Conservation (phyloP, 2,113 vertebrate genomes). For the Neogobius melanostomus region DNA sequence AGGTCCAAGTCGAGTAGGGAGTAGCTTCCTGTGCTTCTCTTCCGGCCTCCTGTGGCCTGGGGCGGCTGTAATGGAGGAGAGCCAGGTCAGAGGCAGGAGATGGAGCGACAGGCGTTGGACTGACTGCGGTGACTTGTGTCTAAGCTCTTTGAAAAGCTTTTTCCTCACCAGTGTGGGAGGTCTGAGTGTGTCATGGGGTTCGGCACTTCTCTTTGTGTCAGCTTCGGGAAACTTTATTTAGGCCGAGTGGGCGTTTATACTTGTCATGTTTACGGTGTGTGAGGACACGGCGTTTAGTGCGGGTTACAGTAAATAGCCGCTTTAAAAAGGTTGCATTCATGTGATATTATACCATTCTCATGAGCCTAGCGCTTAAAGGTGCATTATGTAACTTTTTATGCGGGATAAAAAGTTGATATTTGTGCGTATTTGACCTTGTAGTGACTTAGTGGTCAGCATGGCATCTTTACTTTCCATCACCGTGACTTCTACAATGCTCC, state of each 20-base stretch:
- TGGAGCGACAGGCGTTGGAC: slow-evolving; percentile 15
- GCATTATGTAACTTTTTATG: no score
- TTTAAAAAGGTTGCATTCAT: no score
- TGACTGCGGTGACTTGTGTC: slow-evolving; percentile 33
- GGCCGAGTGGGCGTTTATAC: slow-evolving; percentile 17
- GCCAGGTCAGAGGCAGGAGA: slow-evolving; percentile 19
- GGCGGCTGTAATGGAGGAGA: slow-evolving; percentile 25
- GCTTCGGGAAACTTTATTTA: slow-evolving; percentile 36
- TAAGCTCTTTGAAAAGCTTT: slow-evolving; percentile 27
- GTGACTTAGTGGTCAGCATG: no score
- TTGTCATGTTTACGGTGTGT: background rate
- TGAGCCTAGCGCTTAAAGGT: no score
- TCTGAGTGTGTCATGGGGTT: slow-evolving; percentile 47
- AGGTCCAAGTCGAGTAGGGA: slow-evolving; percentile 34
- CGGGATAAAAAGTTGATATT: no score
- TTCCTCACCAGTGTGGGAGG: slow-evolving; percentile 48
- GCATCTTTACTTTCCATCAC: no score
- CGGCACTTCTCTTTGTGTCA: slow-evolving; percentile 24
- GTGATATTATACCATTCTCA: no score
- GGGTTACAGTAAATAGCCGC: background rate
- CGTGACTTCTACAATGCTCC: no score
- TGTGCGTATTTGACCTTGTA: no score
- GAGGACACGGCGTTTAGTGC: background rate
- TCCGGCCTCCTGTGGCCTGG: slow-evolving; percentile 10
- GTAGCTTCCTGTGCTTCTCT: slow-evolving; percentile 10